These are phyloP conservation scores for Aeoliscus strigatus DNA, from an alignment of 2,797 vertebrate genomes.

Conservation along the genomic window DNA sequence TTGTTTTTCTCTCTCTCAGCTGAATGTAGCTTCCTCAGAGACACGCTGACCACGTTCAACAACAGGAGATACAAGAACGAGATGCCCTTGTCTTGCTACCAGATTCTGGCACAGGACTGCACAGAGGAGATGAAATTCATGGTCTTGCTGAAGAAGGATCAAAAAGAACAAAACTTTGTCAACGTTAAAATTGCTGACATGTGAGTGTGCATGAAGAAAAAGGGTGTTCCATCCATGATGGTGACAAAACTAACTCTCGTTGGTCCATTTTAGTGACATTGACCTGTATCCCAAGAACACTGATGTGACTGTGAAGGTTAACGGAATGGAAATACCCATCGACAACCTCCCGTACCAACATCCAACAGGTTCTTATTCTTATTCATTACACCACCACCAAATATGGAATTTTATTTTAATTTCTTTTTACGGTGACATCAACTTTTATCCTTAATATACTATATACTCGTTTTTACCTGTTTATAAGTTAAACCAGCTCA, in stretches of 20 bases:
- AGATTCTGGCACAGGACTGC: slow-evolving; percentile 80
- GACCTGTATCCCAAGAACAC: slow-evolving; percentile 65
- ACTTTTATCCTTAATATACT: neutral
- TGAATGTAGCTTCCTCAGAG: slow-evolving; percentile 30
- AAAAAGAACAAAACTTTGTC: slow-evolving; percentile 55
- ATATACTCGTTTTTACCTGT: too few relatives aligned
- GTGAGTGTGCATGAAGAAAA: slow-evolving; percentile 59
- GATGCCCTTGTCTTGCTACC: slow-evolving; percentile 75
- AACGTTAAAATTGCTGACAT: slow-evolving; percentile 73
- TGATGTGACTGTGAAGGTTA: slow-evolving; percentile 67
- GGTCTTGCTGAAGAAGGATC: slow-evolving; percentile 72
- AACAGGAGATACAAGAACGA: slow-evolving; percentile 61
- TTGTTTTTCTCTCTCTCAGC: slow-evolving; percentile 25
- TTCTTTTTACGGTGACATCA: too few relatives aligned
- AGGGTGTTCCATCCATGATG: neutral
- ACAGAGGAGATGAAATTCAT: slow-evolving; percentile 78
- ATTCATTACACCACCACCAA: too few relatives aligned
- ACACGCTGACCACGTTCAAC: slow-evolving; percentile 59
- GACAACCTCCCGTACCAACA: slow-evolving; percentile 65
- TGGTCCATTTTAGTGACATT: slow-evolving; percentile 73
- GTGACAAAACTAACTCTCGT: slow-evolving; percentile 11
- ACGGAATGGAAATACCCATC: slow-evolving; percentile 63
- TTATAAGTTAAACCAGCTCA: too few relatives aligned
- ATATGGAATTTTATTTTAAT: too few relatives aligned
- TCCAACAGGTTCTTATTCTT: slow-evolving; percentile 63